Percentiles rank a stretch among this genome's conserved stretches.
Conservation (phyloP, 2,113 vertebrate genomes). For the Parus major region DNA sequence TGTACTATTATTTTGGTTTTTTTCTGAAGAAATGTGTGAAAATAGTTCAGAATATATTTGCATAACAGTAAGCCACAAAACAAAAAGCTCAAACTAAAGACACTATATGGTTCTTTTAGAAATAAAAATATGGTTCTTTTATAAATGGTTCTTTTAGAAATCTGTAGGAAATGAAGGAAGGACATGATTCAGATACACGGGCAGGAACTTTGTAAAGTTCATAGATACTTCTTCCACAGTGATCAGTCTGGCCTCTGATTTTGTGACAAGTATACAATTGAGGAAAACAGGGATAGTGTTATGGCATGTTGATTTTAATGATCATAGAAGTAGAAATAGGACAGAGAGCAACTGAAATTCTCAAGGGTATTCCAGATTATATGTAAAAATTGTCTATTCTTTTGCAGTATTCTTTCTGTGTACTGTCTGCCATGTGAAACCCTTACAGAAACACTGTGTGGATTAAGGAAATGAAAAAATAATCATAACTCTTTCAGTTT, state of each 20-base stretch:
- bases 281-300: background rate
- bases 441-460: fast-evolving
- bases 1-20: background rate
- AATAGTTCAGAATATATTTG: background rate
- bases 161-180: background rate
- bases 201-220: background rate
- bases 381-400: background rate
- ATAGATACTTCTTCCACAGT: background rate
- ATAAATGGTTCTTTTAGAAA: background rate
- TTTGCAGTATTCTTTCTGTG: background rate
- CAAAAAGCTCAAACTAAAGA: background rate
- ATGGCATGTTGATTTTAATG: background rate
- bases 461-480: background rate
- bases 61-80: background rate
- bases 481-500: background rate
- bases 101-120: background rate
- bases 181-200: background rate
- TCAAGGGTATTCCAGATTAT: background rate
- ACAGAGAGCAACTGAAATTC: background rate
- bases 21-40: background rate
- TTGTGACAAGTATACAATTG: background rate
- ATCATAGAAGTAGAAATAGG: background rate
- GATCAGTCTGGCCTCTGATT: background rate
- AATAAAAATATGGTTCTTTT: background rate
- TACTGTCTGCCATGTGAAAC: background rate